Evolutionary conservation across 2,888 invertebrate genomes (phyloP), one percentile per base, ranked within the genome.

Genomic region (Cyclophora albipunctata): DNA sequence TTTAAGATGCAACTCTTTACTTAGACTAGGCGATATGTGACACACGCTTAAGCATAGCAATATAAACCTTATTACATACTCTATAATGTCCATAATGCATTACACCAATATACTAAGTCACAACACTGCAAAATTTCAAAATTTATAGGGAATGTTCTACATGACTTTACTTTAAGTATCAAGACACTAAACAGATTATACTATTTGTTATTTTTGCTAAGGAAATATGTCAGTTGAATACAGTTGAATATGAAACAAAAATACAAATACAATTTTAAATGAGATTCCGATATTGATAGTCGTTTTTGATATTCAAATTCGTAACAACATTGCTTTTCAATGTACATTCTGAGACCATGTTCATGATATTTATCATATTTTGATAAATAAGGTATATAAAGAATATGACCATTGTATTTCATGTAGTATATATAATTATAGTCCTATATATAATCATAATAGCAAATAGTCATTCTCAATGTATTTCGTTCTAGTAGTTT

Each of bases 1-100:
- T 20, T 1, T 20, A 20, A 20, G 20, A 20, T 20, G 20, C 20
- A 7, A 40, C 3, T 40, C 5, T 20, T 33, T 43, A 34, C 43
- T 52, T 61, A 63, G 56, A 52, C 65, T 72, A 74, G 53, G 75
- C 69, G 77, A 80, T 79, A 78, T 80, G 78, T 79, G 71, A 68
- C 59, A 51, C 52, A 71, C 58, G 60, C 66, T 64, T 62, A 59
- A 77, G 75, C 75, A 68, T 64, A 71, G 66, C 71, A 64, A 63
- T 60, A 66, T 62, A 55, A 69, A 60, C 46, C 62, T 67, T 71
- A 71, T 20, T 20, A 51, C 34, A 5, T 3, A 56, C 60, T 54
- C 58, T 63, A 20, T 54, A 57, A 7, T 40, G 42, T 45, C 20
- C 20, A 20, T 20, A 20, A 20, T 20, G 40, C 40, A 62, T 62